Evolutionary conservation across 2,888 invertebrate genomes (phyloP).

Genomic region (Linyphia triangularis): DNA sequence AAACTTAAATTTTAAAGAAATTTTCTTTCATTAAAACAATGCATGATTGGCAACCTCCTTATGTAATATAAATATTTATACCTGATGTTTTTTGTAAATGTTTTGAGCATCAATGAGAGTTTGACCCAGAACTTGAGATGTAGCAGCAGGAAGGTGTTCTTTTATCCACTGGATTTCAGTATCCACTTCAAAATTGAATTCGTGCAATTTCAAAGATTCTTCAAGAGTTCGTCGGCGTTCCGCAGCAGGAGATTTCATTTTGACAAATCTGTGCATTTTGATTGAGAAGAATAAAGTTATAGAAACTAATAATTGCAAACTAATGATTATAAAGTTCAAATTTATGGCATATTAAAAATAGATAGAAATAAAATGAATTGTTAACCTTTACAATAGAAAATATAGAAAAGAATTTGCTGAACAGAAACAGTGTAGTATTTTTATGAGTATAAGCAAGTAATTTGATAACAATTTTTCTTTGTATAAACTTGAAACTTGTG

Average conservation of each 20-base stretch:
- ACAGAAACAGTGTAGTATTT: too few relatives aligned
- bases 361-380: not conserved
- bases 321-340: too few relatives aligned
- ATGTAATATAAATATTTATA: too few relatives aligned
- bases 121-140: slow-evolving; percentile 86
- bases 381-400: too few relatives aligned
- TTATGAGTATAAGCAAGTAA: too few relatives aligned
- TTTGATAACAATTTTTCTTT: too few relatives aligned
- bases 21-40: not conserved
- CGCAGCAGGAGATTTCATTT: slow-evolving; percentile 87
- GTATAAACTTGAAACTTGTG: too few relatives aligned
- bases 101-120: slow-evolving; percentile 96
- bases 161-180: slow-evolving; percentile 97
- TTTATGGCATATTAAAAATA: too few relatives aligned
- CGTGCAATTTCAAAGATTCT: slow-evolving; percentile 91
- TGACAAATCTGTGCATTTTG: slow-evolving; percentile 82
- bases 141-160: slow-evolving; percentile 90
- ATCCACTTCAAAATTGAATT: slow-evolving; percentile 95
- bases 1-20: not conserved
- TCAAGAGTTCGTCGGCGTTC: slow-evolving; percentile 88
- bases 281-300: too few relatives aligned
- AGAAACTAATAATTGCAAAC: too few relatives aligned
- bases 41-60: not conserved
- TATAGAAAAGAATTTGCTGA: too few relatives aligned
- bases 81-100: slow-evolving; percentile 92